phyloP scores from a whole-genome alignment of 2,888 invertebrate species.

The Chirona hameri region DNA sequence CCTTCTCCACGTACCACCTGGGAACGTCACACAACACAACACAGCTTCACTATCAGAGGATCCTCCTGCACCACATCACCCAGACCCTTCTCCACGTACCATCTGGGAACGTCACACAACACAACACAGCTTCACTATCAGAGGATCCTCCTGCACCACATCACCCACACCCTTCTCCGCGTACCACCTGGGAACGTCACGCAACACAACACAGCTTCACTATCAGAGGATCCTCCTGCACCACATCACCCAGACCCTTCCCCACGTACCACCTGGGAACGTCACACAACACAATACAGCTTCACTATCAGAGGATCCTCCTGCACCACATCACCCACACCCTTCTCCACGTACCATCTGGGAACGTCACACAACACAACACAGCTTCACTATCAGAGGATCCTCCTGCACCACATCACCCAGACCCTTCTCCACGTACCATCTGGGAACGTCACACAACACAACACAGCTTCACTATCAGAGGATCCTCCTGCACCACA shows the following conservation, averaged over 20 bases:
- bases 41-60: constrained; percentile 64
- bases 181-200: constrained; percentile 59
- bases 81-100: constrained; percentile 55
- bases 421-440: constrained; percentile 55
- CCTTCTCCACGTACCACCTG: constrained; percentile 57
- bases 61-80: constrained; percentile 48
- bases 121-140: constrained; percentile 66
- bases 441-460: too few relatives aligned
- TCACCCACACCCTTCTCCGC: constrained; percentile 51
- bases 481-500: constrained; percentile 52
- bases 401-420: constrained; percentile 48
- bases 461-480: constrained; percentile 66
- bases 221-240: constrained; percentile 56
- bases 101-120: too few relatives aligned
- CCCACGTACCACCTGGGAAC: constrained; percentile 57
- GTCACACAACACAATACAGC: too few relatives aligned
- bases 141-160: constrained; percentile 52
- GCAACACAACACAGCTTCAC: too few relatives aligned
- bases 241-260: constrained; percentile 50
- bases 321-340: constrained; percentile 49
- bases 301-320: constrained; percentile 61
- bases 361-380: too few relatives aligned
- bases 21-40: too few relatives aligned
- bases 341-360: constrained; percentile 57
- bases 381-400: constrained; percentile 64